Conservation (phyloP, 2,113 vertebrate genomes). For the Dicrurus megarhynchus region DNA sequence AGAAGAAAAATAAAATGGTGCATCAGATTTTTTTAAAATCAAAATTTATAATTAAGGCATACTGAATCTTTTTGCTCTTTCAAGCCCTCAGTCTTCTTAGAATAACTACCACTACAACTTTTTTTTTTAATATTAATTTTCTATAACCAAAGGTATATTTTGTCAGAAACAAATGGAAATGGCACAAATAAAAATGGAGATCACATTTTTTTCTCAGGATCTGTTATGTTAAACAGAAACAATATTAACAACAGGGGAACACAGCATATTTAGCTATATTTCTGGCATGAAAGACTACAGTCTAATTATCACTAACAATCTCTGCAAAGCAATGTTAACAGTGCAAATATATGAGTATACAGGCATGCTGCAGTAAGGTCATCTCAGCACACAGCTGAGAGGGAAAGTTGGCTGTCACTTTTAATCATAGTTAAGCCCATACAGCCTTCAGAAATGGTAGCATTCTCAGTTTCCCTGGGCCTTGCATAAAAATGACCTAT, state of each 20-base stretch:
- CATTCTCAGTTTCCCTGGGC: background rate
- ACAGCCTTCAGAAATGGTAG: background rate
- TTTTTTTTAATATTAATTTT: background rate
- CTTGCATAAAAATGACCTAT: background rate
- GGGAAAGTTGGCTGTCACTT: background rate
- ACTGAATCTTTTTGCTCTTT: background rate
- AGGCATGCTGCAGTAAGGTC: background rate
- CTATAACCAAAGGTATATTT: background rate
- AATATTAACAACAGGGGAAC: background rate
- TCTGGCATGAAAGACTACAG: background rate
- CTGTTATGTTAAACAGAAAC: background rate
- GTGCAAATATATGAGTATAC: background rate
- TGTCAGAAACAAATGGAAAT: background rate
- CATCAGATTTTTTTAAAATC: accelerated
- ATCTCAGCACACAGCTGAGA: background rate
- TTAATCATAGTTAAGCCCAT: background rate
- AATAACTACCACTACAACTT: background rate
- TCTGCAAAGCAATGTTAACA: background rate
- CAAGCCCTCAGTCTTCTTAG: background rate
- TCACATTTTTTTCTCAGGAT: background rate
- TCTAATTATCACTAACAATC: background rate
- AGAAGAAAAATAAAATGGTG: background rate
- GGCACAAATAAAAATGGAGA: background rate
- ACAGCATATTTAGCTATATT: background rate
- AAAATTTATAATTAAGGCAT: background rate